phyloP scores from a whole-genome alignment of 2,888 invertebrate genomes.

The Napeogenes sylphis region DNA sequence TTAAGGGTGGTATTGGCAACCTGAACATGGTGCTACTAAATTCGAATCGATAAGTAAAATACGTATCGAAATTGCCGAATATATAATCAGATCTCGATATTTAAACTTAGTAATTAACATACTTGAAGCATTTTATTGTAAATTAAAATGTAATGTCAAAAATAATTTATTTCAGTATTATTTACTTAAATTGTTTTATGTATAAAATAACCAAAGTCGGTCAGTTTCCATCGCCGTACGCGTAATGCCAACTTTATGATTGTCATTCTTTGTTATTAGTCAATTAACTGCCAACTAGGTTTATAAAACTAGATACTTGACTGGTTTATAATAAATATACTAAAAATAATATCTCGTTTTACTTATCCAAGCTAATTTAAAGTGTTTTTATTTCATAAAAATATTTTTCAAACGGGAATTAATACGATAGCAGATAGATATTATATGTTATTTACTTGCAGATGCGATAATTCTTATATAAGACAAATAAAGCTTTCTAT shows the following conservation, averaged over 20 bases:
- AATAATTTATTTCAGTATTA: constrained; percentile 1
- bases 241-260: constrained; percentile 54
- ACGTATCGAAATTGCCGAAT: too few species aligned
- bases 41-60: neutral
- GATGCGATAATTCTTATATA: too few species aligned
- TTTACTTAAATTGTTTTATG: neutral
- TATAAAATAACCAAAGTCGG: neutral
- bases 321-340: constrained; percentile 19
- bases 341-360: constrained; percentile 33
- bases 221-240: neutral
- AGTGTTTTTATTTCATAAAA: too few species aligned
- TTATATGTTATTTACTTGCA: too few species aligned
- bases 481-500: too few species aligned
- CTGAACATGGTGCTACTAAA: neutral
- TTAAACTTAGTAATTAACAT: neutral
- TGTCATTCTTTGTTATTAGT: constrained; percentile 50
- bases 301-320: constrained; percentile 36
- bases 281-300: constrained; percentile 65
- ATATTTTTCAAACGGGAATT: too few species aligned
- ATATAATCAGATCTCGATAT: constrained; percentile 2
- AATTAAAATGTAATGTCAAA: neutral
- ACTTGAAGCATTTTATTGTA: too few species aligned
- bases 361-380: constrained; percentile 25
- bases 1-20: neutral
- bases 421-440: too few species aligned